Evolutionary conservation across 2,888 invertebrate genomes (phyloP).

Genomic region (Latheticus oryzae): DNA sequence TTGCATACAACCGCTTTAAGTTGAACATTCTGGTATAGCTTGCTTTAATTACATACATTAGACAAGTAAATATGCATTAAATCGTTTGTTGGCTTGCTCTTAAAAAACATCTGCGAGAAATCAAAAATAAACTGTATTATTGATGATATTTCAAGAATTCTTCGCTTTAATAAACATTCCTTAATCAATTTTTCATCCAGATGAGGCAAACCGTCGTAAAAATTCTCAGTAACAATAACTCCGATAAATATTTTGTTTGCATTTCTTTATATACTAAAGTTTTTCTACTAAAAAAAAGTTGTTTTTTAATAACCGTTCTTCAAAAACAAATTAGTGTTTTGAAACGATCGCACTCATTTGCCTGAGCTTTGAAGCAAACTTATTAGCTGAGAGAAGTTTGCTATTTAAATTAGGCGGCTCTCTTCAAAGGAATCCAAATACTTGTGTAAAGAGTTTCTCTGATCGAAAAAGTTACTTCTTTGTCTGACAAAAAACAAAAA

Average conservation of each 20-base stretch:
- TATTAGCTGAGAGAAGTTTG: conserved; percentile 47
- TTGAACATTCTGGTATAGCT: conserved; percentile 6
- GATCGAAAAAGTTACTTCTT: conserved; percentile 40
- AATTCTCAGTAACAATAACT: too few species aligned
- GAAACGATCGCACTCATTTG: conserved; percentile 42
- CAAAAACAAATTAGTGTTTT: conserved; percentile 45
- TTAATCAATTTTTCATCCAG: too few species aligned
- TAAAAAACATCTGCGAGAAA: too few species aligned
- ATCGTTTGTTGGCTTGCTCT: too few species aligned
- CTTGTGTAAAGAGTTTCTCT: conserved; percentile 37
- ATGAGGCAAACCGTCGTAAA: too few species aligned
- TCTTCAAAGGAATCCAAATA: conserved; percentile 44
- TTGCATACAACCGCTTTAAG: conserved; percentile 16
- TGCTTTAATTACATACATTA: too few species aligned
- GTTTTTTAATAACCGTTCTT: conserved; percentile 39
- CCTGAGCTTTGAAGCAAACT: conserved; percentile 43
- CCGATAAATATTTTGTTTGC: too few species aligned
- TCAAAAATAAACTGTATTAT: too few species aligned
- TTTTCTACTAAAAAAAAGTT: conserved; percentile 26
- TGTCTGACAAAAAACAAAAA: conserved; percentile 17
- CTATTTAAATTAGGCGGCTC: conserved; percentile 45
- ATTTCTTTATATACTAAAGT: too few species aligned
- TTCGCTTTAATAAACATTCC: too few species aligned
- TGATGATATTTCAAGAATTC: too few species aligned
- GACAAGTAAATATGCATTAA: too few species aligned